Base-by-base conservation (phyloP, 2,797 vertebrate genomes). In the Danio albolineatus region DNA sequence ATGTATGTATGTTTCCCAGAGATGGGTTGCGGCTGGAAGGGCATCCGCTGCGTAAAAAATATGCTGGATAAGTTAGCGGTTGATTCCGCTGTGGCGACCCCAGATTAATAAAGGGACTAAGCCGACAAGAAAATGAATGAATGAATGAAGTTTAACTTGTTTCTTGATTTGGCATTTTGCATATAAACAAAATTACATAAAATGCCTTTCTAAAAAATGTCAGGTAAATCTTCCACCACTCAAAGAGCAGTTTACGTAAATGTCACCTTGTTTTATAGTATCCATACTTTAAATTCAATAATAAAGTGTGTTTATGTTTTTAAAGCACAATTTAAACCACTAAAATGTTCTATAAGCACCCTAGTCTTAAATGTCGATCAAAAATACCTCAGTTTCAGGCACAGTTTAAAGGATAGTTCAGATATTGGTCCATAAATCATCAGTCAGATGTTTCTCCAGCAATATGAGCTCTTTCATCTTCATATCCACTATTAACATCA, bases 391-490 rank as follows among this genome's bases (percentile, higher is more conserved):
- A 48, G 73, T 78, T 65, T 81, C 78, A 75, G 60, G 14, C 39
- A 57, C 41, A 57, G 53, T 53, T 64, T 62, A 71, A 73, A 67
- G 73, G 39, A 80, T 71, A 39, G 39, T 79, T 84, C 19, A 54
- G 75, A 57, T 79, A 74, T 66, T 83, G 72, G 41, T 69, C 62
- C 13, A 61, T 82, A 80, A 83, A 78, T 85, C 76, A 80, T 14
- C 9, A 38, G 49, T 65, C 56, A 76, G 69, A 77, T 82, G 75
- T 84, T 82, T 49, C 81, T 86, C 39, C 66, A 82, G 75, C 65
- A 78, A 79, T 72, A 51, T 59, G 64, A 85, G 73, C 72, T 46
- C 72, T 86, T 83, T 86, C 73, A 83, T 79, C 76, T 71, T 69
- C 56, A n/a, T 61, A 76, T 46, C 43, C 44, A 64, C 74, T 81